These are phyloP conservation scores for Paracanthobrama guichenoti DNA, from an alignment of 2,113 vertebrate genomes.

Conservation along the genomic window DNA sequence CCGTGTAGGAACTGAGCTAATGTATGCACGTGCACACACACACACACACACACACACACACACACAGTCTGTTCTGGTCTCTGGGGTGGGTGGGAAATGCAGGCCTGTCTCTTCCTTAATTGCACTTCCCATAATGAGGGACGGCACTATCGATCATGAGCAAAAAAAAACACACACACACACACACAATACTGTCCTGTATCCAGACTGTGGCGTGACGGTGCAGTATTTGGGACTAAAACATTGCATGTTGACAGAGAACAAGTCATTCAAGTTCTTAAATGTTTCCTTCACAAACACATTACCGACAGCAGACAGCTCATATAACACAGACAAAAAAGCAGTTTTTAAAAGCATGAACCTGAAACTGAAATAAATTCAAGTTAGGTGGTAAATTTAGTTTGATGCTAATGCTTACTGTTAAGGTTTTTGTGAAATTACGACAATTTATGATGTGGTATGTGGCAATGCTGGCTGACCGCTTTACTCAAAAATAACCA, in stretches of 20 bases:
- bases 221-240: constrained; percentile 34
- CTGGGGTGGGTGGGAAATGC: constrained; percentile 41
- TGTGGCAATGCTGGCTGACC: background rate
- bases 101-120: constrained; percentile 44
- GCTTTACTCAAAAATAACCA: background rate
- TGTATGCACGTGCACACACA: background rate
- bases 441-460: background rate
- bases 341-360: no score
- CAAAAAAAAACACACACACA: background rate
- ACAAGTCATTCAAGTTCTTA: constrained; percentile 26
- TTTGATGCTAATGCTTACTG: no score
- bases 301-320: background rate
- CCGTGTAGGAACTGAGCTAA: constrained; percentile 12
- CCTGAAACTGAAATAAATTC: no score
- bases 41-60: background rate
- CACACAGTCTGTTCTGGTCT: constrained; percentile 26
- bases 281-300: constrained; percentile 14
- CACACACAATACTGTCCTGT: background rate
- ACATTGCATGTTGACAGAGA: constrained; percentile 9
- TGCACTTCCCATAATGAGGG: constrained; percentile 40
- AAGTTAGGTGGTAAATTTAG: no score
- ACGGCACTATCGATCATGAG: constrained; percentile 36
- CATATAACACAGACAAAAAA: background rate
- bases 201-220: background rate
- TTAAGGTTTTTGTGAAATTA: no score